Base-by-base conservation (phyloP, 2,113 vertebrate species). In the Burhinus oedicnemus region DNA sequence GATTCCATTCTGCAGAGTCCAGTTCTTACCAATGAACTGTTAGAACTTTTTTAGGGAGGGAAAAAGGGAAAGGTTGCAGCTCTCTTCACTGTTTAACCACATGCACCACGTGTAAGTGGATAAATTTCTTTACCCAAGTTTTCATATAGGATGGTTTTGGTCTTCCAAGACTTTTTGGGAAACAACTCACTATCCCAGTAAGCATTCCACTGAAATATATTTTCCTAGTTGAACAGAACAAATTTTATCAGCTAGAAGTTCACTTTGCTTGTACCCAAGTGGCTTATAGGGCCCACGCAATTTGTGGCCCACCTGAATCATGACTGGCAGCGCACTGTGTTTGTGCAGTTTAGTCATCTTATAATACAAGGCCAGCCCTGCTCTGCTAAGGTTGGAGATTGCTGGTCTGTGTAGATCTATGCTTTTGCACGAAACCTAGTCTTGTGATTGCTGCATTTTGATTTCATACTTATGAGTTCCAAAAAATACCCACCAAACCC, bases 361-460 rank as follows among this genome's bases (percentile, higher is more conserved):
- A 30, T 68, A 93, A 83, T 92, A 68, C 10, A 47, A 97, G 97
- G 93, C 92, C 89, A 97, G 94, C 96, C 96, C 94, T 95, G 74
- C 96, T 93, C 92, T 97, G 97, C 91, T 97, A 98, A 98, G 97
- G 98, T 97, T 97, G 97, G 97, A 98, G 97, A 98, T 98, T 97
- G 95, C 96, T 98, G 96, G 93, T 98, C 96, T 97, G 57, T 97
- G 91, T 98, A 98, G 95, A 97, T 90, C 88, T 97, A 96, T 98
- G 97, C 96, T 98, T 97, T 98, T 98, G 98, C 97, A 98, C 97
- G 87, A 98, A 98, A 97, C 96, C 83, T 98, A 97, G 96, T 97
- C 87, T 98, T 98, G 97, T 97, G 96, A 98, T 98, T 98, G 87
- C 89, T 97, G 95, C 96, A 94, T 95, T 97, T 98, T 98, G 97